Percentiles rank a stretch among this genome's conserved stretches.
phyloP scores from a whole-genome alignment of 2,888 invertebrate species.

The Tillus elongatus region DNA sequence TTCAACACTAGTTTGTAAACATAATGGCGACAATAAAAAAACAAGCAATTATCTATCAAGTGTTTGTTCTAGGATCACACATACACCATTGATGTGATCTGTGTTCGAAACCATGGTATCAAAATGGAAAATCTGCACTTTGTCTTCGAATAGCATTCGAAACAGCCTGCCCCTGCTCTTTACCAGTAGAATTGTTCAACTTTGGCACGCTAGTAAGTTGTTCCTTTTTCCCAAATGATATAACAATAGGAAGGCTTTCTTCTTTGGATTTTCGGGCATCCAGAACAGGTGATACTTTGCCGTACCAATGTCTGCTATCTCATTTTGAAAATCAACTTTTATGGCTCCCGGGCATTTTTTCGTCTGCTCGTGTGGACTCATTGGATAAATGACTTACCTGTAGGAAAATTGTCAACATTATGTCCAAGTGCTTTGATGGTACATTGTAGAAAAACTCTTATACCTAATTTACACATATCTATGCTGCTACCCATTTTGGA shows the following conservation, averaged over 20 bases:
- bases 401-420: slow-evolving; percentile 25
- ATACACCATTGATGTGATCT: slow-evolving; percentile 21
- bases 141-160: slow-evolving; percentile 15
- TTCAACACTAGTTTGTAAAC: slow-evolving; percentile 22
- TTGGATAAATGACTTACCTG: slow-evolving; percentile 28
- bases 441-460: slow-evolving; percentile 22
- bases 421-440: slow-evolving; percentile 21
- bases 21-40: slow-evolving; percentile 12
- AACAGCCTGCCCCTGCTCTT: slow-evolving; percentile 23
- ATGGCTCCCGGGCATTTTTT: slow-evolving; percentile 27
- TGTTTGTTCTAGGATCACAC: no score
- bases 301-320: slow-evolving; percentile 31
- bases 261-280: slow-evolving; percentile 20
- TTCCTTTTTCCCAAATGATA: slow-evolving; percentile 23
- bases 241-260: slow-evolving; percentile 27
- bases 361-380: slow-evolving; percentile 20
- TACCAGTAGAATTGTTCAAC: slow-evolving; percentile 23
- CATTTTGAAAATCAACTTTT: slow-evolving; percentile 29
- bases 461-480: slow-evolving; percentile 19
- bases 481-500: slow-evolving; percentile 21
- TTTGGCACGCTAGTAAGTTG: slow-evolving; percentile 27
- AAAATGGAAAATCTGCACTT: slow-evolving; percentile 14
- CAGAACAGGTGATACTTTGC: slow-evolving; percentile 29
- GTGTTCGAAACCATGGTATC: slow-evolving; percentile 20
- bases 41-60: slow-evolving; percentile 6